These are phyloP conservation scores for Heterotilapia buettikoferi DNA, from an alignment of 2,113 vertebrate genomes.

Conservation along the genomic window DNA sequence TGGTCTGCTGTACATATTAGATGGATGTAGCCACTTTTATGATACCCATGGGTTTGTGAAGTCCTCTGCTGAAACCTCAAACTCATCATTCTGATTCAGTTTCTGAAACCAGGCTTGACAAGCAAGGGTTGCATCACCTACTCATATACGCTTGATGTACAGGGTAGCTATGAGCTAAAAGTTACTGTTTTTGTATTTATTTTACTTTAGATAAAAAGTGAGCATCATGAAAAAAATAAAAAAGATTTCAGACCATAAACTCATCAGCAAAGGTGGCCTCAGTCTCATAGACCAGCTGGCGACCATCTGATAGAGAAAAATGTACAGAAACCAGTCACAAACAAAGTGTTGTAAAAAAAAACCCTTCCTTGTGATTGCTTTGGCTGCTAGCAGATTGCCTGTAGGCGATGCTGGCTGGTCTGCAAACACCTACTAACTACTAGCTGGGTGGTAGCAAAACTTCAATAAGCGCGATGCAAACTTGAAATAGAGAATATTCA, in stretches of 20 bases:
- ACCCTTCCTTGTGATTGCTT: background rate
- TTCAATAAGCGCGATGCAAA: fast-evolving
- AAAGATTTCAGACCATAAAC: background rate
- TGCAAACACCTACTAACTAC: background rate
- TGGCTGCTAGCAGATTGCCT: background rate
- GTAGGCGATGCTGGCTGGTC: background rate
- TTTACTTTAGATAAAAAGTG: background rate
- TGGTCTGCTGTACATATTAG: background rate
- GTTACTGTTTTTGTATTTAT: background rate
- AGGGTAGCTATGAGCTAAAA: background rate
- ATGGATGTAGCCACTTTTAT: background rate
- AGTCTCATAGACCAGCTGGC: background rate
- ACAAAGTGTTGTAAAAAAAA: fast-evolving
- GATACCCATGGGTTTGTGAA: background rate
- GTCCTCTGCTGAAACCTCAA: background rate
- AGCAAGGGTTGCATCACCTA: background rate
- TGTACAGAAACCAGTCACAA: background rate
- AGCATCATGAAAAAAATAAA: background rate
- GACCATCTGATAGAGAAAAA: background rate
- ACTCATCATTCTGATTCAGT: background rate
- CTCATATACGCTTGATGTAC: background rate
- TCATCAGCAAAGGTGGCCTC: background rate
- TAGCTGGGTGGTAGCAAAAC: background rate
- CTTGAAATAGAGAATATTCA: background rate
- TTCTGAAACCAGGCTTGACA: background rate